Percentiles rank a stretch among this genome's conserved stretches.
Conservation (phyloP, 2,113 vertebrate genomes). For the Salvelinus fontinalis region DNA sequence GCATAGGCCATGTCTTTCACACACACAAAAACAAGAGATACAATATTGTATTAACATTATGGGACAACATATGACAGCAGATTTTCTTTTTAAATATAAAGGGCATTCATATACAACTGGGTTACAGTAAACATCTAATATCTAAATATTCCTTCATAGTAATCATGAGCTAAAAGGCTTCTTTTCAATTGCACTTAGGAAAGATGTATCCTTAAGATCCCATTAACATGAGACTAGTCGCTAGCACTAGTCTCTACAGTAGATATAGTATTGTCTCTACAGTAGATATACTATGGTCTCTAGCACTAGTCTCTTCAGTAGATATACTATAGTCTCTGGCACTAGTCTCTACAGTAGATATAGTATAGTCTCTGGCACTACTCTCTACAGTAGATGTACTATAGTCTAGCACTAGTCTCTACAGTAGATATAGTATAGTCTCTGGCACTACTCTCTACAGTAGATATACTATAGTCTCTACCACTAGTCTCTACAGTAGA, state of each 20-base stretch:
- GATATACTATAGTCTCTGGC: not conserved
- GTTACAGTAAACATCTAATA: conserved; percentile 68
- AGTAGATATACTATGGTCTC: not conserved
- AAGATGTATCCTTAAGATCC: conserved; percentile 35
- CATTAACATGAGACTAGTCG: conserved; percentile 27
- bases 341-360: too few species aligned
- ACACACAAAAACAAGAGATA: conserved; percentile 51
- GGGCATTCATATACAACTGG: conserved; percentile 62
- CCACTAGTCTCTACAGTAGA: too few species aligned
- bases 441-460: too few species aligned
- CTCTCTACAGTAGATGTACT: too few species aligned
- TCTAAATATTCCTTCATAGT: conserved; percentile 68
- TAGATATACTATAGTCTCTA: not conserved
- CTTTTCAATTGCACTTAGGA: conserved; percentile 65
- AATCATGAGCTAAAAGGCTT: conserved; percentile 80
- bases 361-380: not conserved
- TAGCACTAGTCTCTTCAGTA: too few species aligned
- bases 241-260: not conserved
- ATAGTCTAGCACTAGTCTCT: not conserved
- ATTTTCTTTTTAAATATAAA: conserved; percentile 48
- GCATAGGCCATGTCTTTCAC: conserved; percentile 48
- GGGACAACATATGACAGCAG: conserved; percentile 52
- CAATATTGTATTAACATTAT: conserved; percentile 43
- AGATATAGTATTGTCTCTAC: not conserved
- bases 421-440: not conserved